Evolutionary conservation across 2,113 vertebrate species (phyloP).

Genomic region (human): GRCh38 chr13:88342001-88342500

Average conservation of each 20-base stretch:
- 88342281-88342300: neutral
- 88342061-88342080: neutral
- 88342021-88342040: neutral
- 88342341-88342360: neutral
- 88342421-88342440: neutral
- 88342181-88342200: neutral
- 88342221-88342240: neutral
- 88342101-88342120: neutral
- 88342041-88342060: neutral
- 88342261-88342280: slow-evolving; percentile 10
- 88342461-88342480: neutral
- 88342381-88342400: neutral
- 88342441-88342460: neutral
- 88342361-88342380: neutral
- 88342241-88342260: neutral
- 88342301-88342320: neutral
- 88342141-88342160: neutral
- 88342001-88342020: neutral
- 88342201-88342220: neutral
- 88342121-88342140: neutral
- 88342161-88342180: neutral
- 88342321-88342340: neutral
- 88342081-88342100: neutral
- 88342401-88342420: neutral
- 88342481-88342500: neutral